Conservation (phyloP, 2,888 invertebrate genomes). For the Euphydryas editha region DNA sequence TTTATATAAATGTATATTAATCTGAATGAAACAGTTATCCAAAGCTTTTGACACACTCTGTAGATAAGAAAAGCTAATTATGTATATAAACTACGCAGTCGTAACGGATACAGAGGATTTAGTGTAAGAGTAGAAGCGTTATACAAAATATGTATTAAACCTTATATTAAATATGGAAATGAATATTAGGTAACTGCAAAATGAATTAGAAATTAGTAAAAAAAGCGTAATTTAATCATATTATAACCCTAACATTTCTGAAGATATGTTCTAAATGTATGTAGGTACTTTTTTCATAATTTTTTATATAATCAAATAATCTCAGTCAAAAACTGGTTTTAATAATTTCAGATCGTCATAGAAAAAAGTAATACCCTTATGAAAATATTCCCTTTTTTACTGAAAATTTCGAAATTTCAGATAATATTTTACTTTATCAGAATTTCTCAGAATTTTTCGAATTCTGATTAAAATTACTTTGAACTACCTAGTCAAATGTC, state of each 20-base stretch:
- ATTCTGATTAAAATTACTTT: too few relatives aligned
- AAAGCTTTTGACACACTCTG: conserved; percentile 60
- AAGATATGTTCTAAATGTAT: not conserved
- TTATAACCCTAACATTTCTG: not conserved
- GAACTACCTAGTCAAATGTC: too few relatives aligned
- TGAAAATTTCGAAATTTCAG: too few relatives aligned
- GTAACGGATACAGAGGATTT: conserved; percentile 17
- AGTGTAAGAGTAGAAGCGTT: conserved; percentile 15
- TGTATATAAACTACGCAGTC: conserved; percentile 44
- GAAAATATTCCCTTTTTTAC: too few relatives aligned
- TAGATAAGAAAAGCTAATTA: conserved; percentile 50
- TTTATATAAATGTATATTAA: conserved; percentile 67
- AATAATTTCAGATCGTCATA: too few relatives aligned
- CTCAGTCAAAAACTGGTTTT: too few relatives aligned
- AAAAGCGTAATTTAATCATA: not conserved
- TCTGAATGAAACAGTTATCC: conserved; percentile 59
- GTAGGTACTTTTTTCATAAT: not conserved
- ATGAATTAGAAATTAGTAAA: not conserved
- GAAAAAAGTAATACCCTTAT: too few relatives aligned
- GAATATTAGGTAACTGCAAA: conserved; percentile 26
- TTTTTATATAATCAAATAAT: not conserved
- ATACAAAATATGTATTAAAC: conserved; percentile 22
- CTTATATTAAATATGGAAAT: conserved; percentile 18
- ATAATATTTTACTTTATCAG: too few relatives aligned
- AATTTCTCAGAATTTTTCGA: too few relatives aligned